phyloP scores from a whole-genome alignment of 2,888 invertebrate species.

The Lithophane ornitopus region DNA sequence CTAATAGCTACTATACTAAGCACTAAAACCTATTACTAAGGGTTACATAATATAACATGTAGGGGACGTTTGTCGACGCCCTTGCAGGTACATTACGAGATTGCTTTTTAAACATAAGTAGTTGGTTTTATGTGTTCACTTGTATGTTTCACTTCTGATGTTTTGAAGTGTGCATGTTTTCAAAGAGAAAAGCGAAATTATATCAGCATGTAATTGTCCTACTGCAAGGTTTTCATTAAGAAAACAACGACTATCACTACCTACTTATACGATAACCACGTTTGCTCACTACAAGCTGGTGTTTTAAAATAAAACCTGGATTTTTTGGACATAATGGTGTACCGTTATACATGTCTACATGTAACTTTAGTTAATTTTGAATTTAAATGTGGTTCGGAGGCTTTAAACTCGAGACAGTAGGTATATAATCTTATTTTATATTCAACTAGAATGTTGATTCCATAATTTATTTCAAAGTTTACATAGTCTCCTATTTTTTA shows the following conservation, averaged over 20 bases:
- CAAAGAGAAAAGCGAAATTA: background rate
- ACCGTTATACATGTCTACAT: background rate
- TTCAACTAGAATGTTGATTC: background rate
- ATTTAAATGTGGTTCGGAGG: background rate
- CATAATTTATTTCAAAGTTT: background rate
- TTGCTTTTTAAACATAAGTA: constrained; percentile 52
- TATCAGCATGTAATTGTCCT: background rate
- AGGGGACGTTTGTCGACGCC: constrained; percentile 32
- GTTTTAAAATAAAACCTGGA: background rate
- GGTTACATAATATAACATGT: constrained; percentile 29
- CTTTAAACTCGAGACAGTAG: background rate
- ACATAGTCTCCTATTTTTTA: no score
- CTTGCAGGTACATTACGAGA: constrained; percentile 48
- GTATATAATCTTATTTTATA: background rate
- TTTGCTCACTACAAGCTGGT: background rate
- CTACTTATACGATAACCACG: background rate
- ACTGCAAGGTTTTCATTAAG: background rate
- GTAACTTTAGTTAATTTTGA: background rate
- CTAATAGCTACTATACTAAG: constrained; percentile 24
- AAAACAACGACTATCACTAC: background rate
- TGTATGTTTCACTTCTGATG: background rate
- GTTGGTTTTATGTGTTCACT: constrained; percentile 27
- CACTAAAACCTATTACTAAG: constrained; percentile 13
- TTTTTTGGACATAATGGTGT: no score
- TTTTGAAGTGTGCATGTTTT: background rate